A percentile compares a stretch with the other conserved stretches of the same genome.
Evolutionary conservation across 2,888 invertebrate genomes (phyloP).

Genomic region (Pristionchus entomophagus): DNA sequence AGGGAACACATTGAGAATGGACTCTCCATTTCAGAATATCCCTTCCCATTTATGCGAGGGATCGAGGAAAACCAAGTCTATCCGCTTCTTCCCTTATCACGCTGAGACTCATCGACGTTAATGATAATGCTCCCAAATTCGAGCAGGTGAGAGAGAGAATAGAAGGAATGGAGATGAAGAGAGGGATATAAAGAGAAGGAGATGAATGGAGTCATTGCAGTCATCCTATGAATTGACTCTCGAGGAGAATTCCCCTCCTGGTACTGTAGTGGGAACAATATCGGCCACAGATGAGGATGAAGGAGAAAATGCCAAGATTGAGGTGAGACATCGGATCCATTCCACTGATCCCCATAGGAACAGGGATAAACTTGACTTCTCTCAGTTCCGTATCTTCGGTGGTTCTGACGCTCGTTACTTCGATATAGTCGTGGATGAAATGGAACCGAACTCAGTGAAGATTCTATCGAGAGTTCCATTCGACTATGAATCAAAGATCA

Average conservation of each 20-base stretch:
- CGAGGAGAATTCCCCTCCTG: slow-evolving; percentile 95
- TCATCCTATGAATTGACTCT: slow-evolving; percentile 91
- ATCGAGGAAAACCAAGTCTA: slow-evolving; percentile 86
- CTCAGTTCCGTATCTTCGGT: slow-evolving; percentile 94
- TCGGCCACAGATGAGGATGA: slow-evolving; percentile 93
- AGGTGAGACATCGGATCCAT: slow-evolving; percentile 88
- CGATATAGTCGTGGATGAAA: slow-evolving; percentile 77
- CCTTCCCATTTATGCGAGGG: slow-evolving; percentile 88
- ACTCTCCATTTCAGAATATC: slow-evolving; percentile 78
- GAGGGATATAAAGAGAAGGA: too few relatives aligned
- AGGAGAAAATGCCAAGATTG: slow-evolving; percentile 90
- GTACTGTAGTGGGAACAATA: slow-evolving; percentile 92
- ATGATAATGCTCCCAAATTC: slow-evolving; percentile 82
- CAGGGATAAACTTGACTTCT: too few relatives aligned
- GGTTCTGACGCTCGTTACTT: slow-evolving; percentile 83
- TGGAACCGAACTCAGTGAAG: slow-evolving; percentile 79
- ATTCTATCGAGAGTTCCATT: slow-evolving; percentile 91
- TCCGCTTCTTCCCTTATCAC: slow-evolving; percentile 85
- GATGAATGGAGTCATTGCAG: not conserved
- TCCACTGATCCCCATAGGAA: too few relatives aligned
- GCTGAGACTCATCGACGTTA: slow-evolving; percentile 85
- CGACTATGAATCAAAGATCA: slow-evolving; percentile 93
- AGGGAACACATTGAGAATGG: slow-evolving; percentile 2
- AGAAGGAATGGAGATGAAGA: too few relatives aligned
- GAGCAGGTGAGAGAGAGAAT: slow-evolving; percentile 80